Base-by-base conservation (phyloP, 2,113 vertebrate genomes). In the Chloropsis hardwickii region DNA sequence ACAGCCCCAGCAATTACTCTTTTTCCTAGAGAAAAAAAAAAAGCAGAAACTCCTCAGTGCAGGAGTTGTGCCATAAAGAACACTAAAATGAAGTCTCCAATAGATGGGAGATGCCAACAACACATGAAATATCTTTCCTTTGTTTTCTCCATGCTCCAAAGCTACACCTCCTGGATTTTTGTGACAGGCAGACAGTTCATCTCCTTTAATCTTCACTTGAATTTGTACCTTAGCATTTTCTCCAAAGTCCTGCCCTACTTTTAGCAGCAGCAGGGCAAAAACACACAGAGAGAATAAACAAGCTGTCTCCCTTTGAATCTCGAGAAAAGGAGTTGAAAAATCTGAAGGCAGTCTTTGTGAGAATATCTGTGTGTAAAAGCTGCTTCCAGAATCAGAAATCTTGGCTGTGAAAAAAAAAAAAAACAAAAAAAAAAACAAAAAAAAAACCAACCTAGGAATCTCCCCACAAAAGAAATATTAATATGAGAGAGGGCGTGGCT, bases 161-260 rank as follows among this genome's bases (percentile, higher is more conserved):
- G 31, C 33, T 54, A 39, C 31, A 81, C 25, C 35, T 50, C 28
- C 13, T 88, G 42, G 39, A 86, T 45, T 86, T 95, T 44, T 45
- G 20, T 51, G 69, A 81, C 67, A 86, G 28, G 66, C 31, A 83
- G 67, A 37, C 62, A 51, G 20, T 58, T 87, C 2, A 1, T 45
- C 47, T 44, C 39, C 71, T 88, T 95, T 94, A 2, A 88, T 82
- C 73, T 93, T 48, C 31, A 24, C n/a, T 18, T 56, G 18, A 25
- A 77, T 70, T 83, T 86, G 27, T 31, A 40, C 31, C 22, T 17
- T 2, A 5, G 24, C 19, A 12, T 76, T 92, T 82, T 65, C 74
- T 61, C 79, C 76, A 19, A 86, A 88, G 58, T n/a, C 37, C 50
- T 92, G 50, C 25, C 67, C 80, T 92, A 73, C 54, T 50, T 88